phyloP scores from a whole-genome alignment of 2,113 vertebrate species.

The Ammodytes dubius region DNA sequence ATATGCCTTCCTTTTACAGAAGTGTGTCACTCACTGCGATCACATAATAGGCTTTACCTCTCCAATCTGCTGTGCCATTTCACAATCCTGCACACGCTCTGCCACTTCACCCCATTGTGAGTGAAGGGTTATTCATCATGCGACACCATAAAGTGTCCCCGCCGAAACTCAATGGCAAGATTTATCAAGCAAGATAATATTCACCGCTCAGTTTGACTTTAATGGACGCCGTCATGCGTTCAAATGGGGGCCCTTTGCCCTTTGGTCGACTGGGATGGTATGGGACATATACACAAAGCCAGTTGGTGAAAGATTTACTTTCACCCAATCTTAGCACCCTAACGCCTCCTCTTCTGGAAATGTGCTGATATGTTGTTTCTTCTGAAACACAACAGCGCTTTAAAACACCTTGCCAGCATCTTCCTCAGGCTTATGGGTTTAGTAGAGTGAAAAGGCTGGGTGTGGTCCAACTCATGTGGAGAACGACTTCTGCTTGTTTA shows the following conservation, averaged over 20 bases:
- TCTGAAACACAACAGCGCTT: not conserved
- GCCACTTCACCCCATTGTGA: conserved; percentile 15
- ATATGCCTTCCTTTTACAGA: conserved; percentile 28
- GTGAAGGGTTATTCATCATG: conserved; percentile 25
- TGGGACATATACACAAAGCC: not conserved
- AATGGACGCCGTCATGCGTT: not conserved
- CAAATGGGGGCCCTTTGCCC: not conserved
- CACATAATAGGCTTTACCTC: conserved; percentile 3
- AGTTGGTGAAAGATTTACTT: conserved; percentile 8
- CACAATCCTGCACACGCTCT: not conserved
- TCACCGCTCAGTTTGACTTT: not conserved
- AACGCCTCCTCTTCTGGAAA: conserved; percentile 17
- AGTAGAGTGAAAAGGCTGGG: conserved; percentile 28
- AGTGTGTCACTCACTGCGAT: conserved; percentile 49
- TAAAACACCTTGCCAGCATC: conserved; percentile 8
- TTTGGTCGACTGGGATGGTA: not conserved
- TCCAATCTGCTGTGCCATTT: conserved; percentile 9
- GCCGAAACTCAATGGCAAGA: conserved; percentile 13
- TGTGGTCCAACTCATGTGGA: conserved; percentile 52
- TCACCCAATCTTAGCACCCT: conserved; percentile 5
- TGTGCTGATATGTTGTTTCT: not conserved
- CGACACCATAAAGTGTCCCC: not conserved
- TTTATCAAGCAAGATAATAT: conserved; percentile 1
- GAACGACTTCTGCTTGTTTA: conserved; percentile 31
- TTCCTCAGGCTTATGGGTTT: not conserved